Evolutionary conservation across 2,797 vertebrate genomes (phyloP).

Genomic region (Chelidonichthys spinosus): DNA sequence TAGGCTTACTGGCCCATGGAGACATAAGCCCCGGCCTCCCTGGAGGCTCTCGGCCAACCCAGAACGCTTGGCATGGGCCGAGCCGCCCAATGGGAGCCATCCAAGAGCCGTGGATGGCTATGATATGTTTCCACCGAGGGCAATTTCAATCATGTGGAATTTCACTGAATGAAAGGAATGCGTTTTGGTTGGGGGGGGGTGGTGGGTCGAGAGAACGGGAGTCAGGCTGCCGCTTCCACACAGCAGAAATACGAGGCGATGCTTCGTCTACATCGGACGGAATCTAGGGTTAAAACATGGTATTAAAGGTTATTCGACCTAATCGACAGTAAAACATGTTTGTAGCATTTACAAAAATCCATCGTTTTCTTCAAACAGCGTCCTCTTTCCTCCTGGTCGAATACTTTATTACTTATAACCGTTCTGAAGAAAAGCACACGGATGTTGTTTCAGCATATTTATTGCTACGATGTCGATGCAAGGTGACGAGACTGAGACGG

Average conservation of each 20-base stretch:
- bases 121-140: slow-evolving; percentile 85
- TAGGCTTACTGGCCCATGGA: slow-evolving; percentile 86
- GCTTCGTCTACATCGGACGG: neutral
- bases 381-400: neutral
- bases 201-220: slow-evolving; percentile 65
- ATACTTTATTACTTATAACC: no score
- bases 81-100: slow-evolving; percentile 74
- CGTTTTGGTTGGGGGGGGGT: slow-evolving; percentile 74
- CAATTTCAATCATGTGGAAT: slow-evolving; percentile 83
- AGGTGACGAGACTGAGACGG: neutral
- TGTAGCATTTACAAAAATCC: neutral
- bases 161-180: slow-evolving; percentile 84
- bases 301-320: neutral
- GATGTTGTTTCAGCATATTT: neutral
- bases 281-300: slow-evolving; percentile 1
- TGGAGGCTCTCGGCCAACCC: slow-evolving; percentile 83
- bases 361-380: neutral
- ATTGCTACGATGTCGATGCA: neutral
- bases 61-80: slow-evolving; percentile 79
- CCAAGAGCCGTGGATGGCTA: slow-evolving; percentile 84
- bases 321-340: neutral
- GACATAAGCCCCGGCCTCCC: slow-evolving; percentile 83
- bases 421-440: neutral
- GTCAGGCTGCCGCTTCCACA: slow-evolving; percentile 57
- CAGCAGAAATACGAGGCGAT: slow-evolving; percentile 11